phyloP scores from a whole-genome alignment of 1,140 invertebrate genomes.

The Dinoponera quadriceps region DNA sequence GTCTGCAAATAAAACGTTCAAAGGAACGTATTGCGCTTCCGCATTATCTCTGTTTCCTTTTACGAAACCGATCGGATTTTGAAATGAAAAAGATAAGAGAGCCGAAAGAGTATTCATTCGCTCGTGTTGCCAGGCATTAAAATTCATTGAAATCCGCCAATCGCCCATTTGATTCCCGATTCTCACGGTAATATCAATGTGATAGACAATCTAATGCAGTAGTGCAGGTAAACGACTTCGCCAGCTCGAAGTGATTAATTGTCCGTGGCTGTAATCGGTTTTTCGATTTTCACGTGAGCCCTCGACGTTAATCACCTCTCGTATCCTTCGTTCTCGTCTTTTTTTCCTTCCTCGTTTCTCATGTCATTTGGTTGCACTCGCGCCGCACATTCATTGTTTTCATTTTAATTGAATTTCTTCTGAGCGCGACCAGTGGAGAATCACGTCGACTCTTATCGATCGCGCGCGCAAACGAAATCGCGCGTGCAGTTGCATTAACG shows the following conservation, averaged over 20 bases:
- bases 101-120: not conserved
- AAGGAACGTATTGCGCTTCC: not conserved
- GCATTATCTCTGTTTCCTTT: not conserved
- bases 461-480: no score
- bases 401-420: no score
- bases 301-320: no score
- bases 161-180: not conserved
- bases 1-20: no score
- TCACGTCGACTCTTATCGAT: no score
- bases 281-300: not conserved
- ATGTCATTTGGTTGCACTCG: no score
- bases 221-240: slow-evolving; percentile 5
- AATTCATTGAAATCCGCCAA: not conserved
- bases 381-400: no score
- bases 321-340: not conserved
- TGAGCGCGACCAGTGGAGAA: no score
- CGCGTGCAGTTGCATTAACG: no score
- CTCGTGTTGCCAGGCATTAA: not conserved
- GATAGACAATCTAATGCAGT: slow-evolving; percentile 46
- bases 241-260: slow-evolving; percentile 5
- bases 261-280: not conserved
- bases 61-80: not conserved
- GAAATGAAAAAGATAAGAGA: not conserved
- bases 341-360: no score
- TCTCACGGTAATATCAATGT: slow-evolving; percentile 26